Conservation (phyloP, 2,113 vertebrate genomes). For the Trichechus manatus region DNA sequence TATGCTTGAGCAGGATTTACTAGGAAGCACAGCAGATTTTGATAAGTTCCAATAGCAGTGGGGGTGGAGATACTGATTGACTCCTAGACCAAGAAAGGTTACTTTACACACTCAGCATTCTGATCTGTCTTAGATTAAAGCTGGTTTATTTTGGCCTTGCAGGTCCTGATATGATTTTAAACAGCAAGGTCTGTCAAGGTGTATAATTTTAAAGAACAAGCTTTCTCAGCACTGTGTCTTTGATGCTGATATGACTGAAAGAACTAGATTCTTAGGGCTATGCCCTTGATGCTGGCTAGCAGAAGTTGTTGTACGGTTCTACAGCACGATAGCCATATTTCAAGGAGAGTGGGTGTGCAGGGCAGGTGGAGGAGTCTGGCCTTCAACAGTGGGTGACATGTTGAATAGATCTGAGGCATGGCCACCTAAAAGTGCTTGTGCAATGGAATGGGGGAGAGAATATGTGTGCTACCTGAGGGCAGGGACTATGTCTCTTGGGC, state of each 20-base stretch:
- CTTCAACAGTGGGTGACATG: background rate
- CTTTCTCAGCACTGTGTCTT: background rate
- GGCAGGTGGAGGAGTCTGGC: background rate
- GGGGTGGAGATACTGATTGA: background rate
- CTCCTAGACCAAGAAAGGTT: background rate
- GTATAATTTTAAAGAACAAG: background rate
- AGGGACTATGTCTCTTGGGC: background rate
- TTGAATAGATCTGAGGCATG: background rate
- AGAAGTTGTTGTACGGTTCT: background rate
- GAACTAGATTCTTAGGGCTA: background rate
- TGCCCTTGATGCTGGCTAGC: background rate
- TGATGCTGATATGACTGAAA: background rate
- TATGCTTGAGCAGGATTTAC: background rate
- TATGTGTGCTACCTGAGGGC: accelerated
- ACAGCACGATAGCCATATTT: background rate
- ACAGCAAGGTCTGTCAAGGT: conserved; percentile 1
- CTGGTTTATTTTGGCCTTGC: conserved; percentile 25
- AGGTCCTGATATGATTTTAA: conserved; percentile 9
- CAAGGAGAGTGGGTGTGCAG: background rate
- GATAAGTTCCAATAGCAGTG: background rate
- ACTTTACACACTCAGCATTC: background rate
- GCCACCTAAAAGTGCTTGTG: background rate
- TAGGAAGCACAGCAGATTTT: background rate
- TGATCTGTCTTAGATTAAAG: conserved; percentile 23
- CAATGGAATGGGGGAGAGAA: background rate